Evolutionary conservation across 2,888 invertebrate genomes (phyloP).

Genomic region (Stegana nigrithorax): DNA sequence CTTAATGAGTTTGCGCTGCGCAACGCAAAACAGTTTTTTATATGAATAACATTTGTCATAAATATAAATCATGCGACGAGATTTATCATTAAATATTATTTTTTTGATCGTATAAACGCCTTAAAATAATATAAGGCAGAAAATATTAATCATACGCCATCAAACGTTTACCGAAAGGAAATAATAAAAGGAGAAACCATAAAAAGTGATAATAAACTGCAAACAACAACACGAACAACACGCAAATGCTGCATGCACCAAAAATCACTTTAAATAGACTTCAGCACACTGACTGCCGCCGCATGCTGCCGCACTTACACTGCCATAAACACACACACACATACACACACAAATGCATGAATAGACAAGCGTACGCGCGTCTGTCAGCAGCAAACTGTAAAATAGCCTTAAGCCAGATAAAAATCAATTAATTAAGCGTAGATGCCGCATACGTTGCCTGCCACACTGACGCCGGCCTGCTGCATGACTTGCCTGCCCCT

Average conservation of each 20-base stretch:
- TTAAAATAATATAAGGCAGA: no score
- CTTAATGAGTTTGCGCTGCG: no score
- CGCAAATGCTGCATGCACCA: neutral
- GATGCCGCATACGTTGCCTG: neutral
- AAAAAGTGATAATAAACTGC: no score
- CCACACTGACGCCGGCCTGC: neutral
- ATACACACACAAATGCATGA: conserved; percentile 3
- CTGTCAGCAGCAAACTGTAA: conserved; percentile 62
- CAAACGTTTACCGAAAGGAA: neutral
- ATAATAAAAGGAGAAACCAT: neutral
- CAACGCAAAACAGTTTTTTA: no score
- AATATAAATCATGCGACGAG: no score
- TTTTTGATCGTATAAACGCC: no score
- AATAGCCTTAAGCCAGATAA: conserved; percentile 65
- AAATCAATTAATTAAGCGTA: conserved; percentile 58
- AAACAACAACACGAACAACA: neutral
- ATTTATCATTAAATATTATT: no score
- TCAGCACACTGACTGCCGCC: neutral
- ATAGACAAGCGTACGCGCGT: conserved; percentile 41
- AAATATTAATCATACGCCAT: neutral
- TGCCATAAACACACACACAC: neutral
- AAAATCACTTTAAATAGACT: neutral
- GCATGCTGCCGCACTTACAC: neutral
- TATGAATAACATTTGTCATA: no score
- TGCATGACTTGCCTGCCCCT: conserved; percentile 9